Conservation (phyloP, 2,888 invertebrate genomes). For the Ophioninae sp. region DNA sequence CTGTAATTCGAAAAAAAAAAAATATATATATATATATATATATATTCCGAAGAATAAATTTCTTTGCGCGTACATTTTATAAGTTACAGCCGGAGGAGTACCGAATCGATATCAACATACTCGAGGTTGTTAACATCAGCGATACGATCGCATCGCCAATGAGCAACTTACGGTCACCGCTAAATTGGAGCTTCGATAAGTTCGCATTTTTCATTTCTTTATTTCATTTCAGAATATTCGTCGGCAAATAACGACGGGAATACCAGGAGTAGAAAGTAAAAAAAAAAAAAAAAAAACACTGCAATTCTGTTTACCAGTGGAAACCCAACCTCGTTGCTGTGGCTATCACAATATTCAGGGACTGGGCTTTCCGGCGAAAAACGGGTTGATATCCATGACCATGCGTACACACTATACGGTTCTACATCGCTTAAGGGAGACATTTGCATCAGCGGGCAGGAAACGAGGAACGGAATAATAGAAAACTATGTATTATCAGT, state of each 20-base stretch:
- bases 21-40: too few species aligned
- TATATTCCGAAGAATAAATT: too few species aligned
- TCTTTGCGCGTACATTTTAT: too few species aligned
- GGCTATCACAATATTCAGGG: slow-evolving; percentile 1
- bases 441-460: slow-evolving; percentile 56
- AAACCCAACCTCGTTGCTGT: slow-evolving; percentile 14
- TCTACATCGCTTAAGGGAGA: slow-evolving; percentile 47
- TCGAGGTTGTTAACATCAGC: neutral
- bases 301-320: slow-evolving; percentile 12
- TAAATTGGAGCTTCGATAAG: neutral
- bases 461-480: slow-evolving; percentile 51
- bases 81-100: too few species aligned
- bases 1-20: neutral
- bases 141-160: neutral
- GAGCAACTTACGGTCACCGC: neutral
- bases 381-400: slow-evolving; percentile 28
- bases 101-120: too few species aligned
- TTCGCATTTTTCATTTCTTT: neutral
- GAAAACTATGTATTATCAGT: slow-evolving; percentile 22
- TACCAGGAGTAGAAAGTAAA: neutral
- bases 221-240: neutral
- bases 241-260: neutral
- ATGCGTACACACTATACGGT: neutral
- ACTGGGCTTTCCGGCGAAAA: slow-evolving; percentile 29
- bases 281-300: neutral